These are phyloP conservation scores for Trichogramma pretiosum DNA, from an alignment of 1,140 invertebrate genomes.

Conservation along the genomic window DNA sequence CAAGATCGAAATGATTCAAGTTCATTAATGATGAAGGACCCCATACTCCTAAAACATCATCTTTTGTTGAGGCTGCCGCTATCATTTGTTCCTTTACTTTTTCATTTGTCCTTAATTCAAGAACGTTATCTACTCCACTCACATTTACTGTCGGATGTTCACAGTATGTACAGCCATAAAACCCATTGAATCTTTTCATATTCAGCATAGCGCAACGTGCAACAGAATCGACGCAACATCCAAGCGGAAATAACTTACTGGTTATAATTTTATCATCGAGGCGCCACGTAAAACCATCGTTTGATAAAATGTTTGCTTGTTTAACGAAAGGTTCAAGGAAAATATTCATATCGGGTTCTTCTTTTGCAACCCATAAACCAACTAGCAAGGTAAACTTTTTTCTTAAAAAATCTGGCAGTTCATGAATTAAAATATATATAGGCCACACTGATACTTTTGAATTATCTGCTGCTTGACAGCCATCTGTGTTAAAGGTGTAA, in stretches of 20 bases:
- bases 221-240: constrained; percentile 15
- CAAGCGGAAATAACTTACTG: not conserved
- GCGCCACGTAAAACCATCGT: not conserved
- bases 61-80: not conserved
- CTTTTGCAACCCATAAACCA: constrained; percentile 3
- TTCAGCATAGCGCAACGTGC: not conserved
- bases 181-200: not conserved
- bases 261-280: not conserved
- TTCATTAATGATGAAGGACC: not conserved
- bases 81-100: not conserved
- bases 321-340: constrained; percentile 2
- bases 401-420: constrained; percentile 15
- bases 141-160: not conserved
- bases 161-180: not conserved
- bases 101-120: not conserved
- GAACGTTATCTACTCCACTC: not conserved
- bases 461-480: constrained; percentile 11
- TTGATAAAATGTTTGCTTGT: not conserved
- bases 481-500: constrained; percentile 15
- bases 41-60: constrained; percentile 1
- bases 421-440: constrained; percentile 13
- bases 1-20: not conserved
- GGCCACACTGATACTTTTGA: constrained; percentile 9
- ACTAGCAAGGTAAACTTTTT: constrained; percentile 1
- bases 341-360: not conserved